A percentile compares a stretch with the other conserved stretches of the same genome.
Conservation (phyloP, 1,140 invertebrate genomes). For the Drosophila melanogaster region DNA sequence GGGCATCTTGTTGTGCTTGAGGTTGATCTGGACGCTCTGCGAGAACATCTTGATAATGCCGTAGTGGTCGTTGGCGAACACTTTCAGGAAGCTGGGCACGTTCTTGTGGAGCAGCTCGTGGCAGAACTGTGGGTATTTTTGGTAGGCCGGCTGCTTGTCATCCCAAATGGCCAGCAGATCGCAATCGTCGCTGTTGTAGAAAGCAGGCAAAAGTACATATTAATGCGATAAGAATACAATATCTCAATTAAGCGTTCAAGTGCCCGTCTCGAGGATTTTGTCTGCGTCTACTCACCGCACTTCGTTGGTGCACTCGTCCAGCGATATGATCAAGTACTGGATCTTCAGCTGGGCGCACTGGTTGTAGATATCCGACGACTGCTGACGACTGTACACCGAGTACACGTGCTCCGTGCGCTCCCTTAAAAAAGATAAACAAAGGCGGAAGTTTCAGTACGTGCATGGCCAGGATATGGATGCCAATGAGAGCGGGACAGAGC, state of each 20-base stretch:
- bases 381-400: conserved; percentile 82
- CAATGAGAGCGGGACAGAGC: conserved; percentile 2
- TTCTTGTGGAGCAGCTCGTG: conserved; percentile 79
- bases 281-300: conserved; percentile 54
- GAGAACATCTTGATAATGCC: conserved; percentile 84
- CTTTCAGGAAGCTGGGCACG: conserved; percentile 81
- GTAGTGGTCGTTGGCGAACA: conserved; percentile 78
- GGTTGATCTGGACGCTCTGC: conserved; percentile 82
- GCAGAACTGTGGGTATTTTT: conserved; percentile 82
- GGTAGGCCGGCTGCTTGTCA: conserved; percentile 78
- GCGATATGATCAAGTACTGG: conserved; percentile 81
- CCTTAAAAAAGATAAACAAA: conserved; percentile 17
- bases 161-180: conserved; percentile 81
- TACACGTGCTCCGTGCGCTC: conserved; percentile 80
- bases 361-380: conserved; percentile 82
- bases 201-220: neutral
- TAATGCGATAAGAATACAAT: neutral
- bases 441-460: neutral
- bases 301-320: conserved; percentile 76
- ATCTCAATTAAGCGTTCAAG: neutral
- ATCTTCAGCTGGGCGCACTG: conserved; percentile 82
- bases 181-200: conserved; percentile 67
- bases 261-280: neutral
- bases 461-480: too few relatives aligned
- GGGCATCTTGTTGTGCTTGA: conserved; percentile 82